Base-by-base conservation (phyloP, 1,140 invertebrate genomes). In the Hermetia illucens region DNA sequence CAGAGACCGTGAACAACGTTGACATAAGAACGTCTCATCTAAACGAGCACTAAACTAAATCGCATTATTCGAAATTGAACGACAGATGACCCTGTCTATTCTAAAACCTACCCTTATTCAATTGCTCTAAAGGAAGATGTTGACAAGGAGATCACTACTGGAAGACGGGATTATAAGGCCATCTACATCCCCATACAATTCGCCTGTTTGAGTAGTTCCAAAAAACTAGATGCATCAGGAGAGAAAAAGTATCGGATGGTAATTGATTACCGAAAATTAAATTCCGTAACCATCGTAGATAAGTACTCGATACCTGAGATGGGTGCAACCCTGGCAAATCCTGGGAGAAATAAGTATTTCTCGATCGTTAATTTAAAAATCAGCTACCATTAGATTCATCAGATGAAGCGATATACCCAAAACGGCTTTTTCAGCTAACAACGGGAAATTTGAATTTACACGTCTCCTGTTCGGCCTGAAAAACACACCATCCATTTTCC, bases 251-350 rank as follows among this genome's bases (percentile, higher is more conserved):
- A 40, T 36, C 38, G 58, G 31, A 31, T 63, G 8, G 51, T 58
- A 10, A 46, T 61, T 9, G 62, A 58, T 44, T 64, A 47, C 32
- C 52, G 35, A 24, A 55, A 55, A 42, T 30, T 63, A 27, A 65
- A 65, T 45, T 47, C 55, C 24, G 43, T 47, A 16, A 59, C 55
- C 10, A 46, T 58, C 24, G 49, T 44, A 13, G 67, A 73, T 47
- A 44, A 42, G 24, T 74, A 61, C 45, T 69, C 70, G 10, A 39
- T 72, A 13, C 63, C 64, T 5, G 47, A 55, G 12, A 54, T 71
- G 29, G 52, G 56, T 16, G 51, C 62, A 12, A 52, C 51, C 12
- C 38, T 71, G 8, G 49, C 60, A 34, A 36, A 44, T 10, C 37
- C 72, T 25, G 50, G 46, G 0, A 50, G 49, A 5, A 41, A 49